Percentiles rank a stretch among this genome's conserved stretches.
Evolutionary conservation across 1,140 invertebrate species (phyloP).

Genomic region (Drosophila nigrodunni): DNA sequence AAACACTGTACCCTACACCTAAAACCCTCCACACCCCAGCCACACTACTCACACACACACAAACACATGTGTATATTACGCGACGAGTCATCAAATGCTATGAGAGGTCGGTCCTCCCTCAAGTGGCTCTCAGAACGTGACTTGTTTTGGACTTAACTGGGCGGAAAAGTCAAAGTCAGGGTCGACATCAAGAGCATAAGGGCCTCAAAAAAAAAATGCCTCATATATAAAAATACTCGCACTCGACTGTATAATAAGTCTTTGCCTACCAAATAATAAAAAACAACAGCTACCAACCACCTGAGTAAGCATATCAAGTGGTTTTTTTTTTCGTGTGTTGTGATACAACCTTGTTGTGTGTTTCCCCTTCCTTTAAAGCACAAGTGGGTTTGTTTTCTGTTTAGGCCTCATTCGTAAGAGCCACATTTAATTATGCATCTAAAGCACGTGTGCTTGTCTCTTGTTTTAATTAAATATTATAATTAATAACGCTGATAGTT

Average conservation of each 20-base stretch:
- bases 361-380: not conserved
- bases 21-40: not conserved
- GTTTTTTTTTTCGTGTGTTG: not conserved
- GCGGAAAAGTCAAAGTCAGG: constrained; percentile 72
- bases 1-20: not conserved
- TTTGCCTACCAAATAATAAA: not conserved
- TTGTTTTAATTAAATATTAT: constrained; percentile 71
- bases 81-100: constrained; percentile 47
- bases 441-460: constrained; percentile 39
- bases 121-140: constrained; percentile 63
- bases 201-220: constrained; percentile 19
- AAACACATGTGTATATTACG: not conserved
- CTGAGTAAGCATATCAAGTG: constrained; percentile 40
- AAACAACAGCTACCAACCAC: not conserved
- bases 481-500: constrained; percentile 59
- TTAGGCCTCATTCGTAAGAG: constrained; percentile 5
- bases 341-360: constrained; percentile 23
- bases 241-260: constrained; percentile 14
- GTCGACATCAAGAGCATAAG: constrained; percentile 41
- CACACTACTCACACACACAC: constrained; percentile 6
- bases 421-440: constrained; percentile 38
- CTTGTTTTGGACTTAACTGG: constrained; percentile 48
- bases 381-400: constrained; percentile 10
- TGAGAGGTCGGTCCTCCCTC: constrained; percentile 32
- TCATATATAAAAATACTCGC: constrained; percentile 8